Conservation (phyloP, 2,888 invertebrate species). For the Oscheius myriophilus region DNA sequence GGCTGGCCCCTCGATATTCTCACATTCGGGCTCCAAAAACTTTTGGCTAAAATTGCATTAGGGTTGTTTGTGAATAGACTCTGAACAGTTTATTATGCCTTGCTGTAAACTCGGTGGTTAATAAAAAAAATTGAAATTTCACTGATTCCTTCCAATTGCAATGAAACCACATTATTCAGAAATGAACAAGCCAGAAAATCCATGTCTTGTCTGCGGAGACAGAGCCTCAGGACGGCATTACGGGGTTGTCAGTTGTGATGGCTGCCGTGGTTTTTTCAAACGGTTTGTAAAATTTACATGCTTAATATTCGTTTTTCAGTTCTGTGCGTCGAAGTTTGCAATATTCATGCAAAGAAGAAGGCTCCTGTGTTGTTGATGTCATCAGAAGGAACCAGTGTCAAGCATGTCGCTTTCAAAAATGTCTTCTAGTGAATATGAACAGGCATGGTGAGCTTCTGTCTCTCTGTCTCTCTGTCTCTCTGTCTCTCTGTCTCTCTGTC, state of each 20-base stretch:
- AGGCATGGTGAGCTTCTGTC: slow-evolving; percentile 38
- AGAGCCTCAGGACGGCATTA: slow-evolving; percentile 64
- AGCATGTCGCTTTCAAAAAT: slow-evolving; percentile 82
- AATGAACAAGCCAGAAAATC: too few species aligned
- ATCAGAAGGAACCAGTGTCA: slow-evolving; percentile 92
- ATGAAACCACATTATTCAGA: too few species aligned
- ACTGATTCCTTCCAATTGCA: too few species aligned
- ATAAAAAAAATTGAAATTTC: too few species aligned
- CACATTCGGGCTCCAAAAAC: too few species aligned
- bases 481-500: too few species aligned
- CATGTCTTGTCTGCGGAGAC: slow-evolving; percentile 60
- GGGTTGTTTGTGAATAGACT: too few species aligned
- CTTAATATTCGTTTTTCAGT: slow-evolving; percentile 13
- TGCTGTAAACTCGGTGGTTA: too few species aligned
- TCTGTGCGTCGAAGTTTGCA: slow-evolving; percentile 77
- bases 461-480: not conserved
- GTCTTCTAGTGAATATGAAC: slow-evolving; percentile 50
- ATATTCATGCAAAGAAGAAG: slow-evolving; percentile 83
- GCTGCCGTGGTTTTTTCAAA: slow-evolving; percentile 88
- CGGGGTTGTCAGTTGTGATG: slow-evolving; percentile 75
- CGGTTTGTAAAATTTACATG: slow-evolving; percentile 73
- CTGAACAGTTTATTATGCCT: too few species aligned
- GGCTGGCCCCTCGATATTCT: too few species aligned
- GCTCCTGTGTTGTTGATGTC: slow-evolving; percentile 88
- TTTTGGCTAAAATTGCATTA: too few species aligned